Conservation (phyloP, 2,797 vertebrate genomes). For the Enteromius unitaeniatus region DNA sequence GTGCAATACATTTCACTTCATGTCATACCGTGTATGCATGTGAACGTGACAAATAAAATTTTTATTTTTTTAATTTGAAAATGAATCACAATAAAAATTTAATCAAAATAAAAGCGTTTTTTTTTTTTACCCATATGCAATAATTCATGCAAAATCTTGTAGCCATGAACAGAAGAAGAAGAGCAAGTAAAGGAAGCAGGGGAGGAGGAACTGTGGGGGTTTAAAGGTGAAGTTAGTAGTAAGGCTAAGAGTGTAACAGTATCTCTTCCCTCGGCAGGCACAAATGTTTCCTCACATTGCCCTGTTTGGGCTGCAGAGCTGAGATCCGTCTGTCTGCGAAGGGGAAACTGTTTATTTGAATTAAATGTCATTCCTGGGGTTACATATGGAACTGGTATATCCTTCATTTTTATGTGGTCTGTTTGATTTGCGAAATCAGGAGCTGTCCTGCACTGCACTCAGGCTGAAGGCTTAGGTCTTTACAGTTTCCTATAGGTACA, state of each 20-base stretch:
- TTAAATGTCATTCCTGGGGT: conserved; percentile 65
- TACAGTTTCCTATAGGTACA: conserved; percentile 69
- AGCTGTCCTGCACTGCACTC: conserved; percentile 54
- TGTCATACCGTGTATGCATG: too few relatives aligned
- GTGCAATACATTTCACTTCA: too few relatives aligned
- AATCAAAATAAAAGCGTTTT: not conserved
- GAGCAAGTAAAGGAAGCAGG: not conserved
- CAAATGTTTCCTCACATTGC: conserved; percentile 64
- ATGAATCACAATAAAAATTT: not conserved
- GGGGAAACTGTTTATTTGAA: conserved; percentile 67
- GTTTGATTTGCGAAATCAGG: conserved; percentile 64
- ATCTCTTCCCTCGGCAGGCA: conserved; percentile 61
- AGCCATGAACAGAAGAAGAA: not conserved
- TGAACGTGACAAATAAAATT: too few relatives aligned
- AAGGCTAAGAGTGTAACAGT: conserved; percentile 56
- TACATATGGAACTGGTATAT: conserved; percentile 68
- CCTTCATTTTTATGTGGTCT: conserved; percentile 69
- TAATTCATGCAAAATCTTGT: not conserved
- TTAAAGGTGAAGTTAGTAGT: conserved; percentile 53
- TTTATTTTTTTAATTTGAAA: not conserved
- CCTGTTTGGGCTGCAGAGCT: conserved; percentile 48
- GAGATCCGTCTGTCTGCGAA: conserved; percentile 51
- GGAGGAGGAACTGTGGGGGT: not conserved
- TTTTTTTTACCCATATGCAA: not conserved
- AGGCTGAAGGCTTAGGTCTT: conserved; percentile 61